phyloP scores from a whole-genome alignment of 1,140 invertebrate species.

The Frieseomelitta varia region DNA sequence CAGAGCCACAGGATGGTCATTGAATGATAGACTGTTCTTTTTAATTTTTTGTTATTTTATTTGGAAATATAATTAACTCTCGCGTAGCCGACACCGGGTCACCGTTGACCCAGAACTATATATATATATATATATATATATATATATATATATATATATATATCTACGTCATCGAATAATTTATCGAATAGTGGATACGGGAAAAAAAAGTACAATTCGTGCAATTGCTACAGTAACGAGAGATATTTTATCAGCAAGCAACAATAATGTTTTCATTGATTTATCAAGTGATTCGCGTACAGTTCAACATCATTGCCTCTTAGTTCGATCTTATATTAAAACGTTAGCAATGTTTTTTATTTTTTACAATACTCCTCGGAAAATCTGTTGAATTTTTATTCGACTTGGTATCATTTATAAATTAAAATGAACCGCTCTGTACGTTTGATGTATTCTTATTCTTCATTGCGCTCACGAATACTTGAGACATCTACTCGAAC shows the following conservation, averaged over 20 bases:
- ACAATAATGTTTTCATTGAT: neutral
- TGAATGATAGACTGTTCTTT: no score
- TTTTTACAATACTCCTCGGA: neutral
- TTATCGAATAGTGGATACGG: no score
- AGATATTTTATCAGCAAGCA: conserved; percentile 1
- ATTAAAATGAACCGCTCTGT: neutral
- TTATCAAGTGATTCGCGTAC: neutral
- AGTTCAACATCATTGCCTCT: neutral
- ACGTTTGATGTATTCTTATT: neutral
- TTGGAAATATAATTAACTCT: no score
- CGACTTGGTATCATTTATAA: neutral
- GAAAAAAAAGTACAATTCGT: neutral
- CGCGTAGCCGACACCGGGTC: no score
- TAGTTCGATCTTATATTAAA: neutral
- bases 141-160: no score
- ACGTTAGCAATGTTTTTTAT: neutral
- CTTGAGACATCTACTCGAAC: no score
- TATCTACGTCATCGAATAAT: no score
- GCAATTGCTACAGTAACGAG: neutral
- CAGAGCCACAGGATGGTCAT: no score
- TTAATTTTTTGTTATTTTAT: no score
- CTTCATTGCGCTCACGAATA: no score
- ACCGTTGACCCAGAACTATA: no score
- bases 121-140: no score
- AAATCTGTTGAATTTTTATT: neutral